A percentile compares a stretch with the other conserved stretches of the same genome.
phyloP scores from a whole-genome alignment of 2,113 vertebrate genomes.

The Pteruthius melanotis region DNA sequence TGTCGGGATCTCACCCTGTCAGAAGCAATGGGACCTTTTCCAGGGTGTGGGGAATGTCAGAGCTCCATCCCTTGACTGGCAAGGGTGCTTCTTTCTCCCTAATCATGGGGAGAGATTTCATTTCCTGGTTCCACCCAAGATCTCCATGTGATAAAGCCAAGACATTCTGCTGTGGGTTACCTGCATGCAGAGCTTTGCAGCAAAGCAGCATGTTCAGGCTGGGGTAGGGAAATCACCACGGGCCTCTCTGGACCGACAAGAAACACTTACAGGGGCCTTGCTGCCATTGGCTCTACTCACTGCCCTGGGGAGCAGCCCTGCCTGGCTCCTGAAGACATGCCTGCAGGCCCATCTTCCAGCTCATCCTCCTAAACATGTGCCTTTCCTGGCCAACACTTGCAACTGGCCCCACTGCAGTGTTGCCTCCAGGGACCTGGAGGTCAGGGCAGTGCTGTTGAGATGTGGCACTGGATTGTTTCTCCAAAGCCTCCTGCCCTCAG shows the following conservation, averaged over 20 bases:
- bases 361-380: background rate
- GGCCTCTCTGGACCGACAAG: background rate
- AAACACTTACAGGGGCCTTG: background rate
- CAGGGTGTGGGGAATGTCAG: background rate
- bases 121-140: conserved; percentile 57
- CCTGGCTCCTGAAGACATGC: background rate
- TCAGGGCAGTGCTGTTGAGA: background rate
- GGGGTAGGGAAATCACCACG: background rate
- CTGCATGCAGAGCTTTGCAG: background rate
- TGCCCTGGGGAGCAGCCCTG: background rate
- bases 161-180: background rate
- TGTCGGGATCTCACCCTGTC: fast-evolving
- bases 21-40: background rate
- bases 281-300: background rate
- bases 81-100: background rate
- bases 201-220: background rate
- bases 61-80: conserved; percentile 14
- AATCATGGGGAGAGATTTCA: background rate
- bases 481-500: background rate
- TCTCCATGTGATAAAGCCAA: conserved; percentile 17
- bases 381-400: background rate
- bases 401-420: background rate
- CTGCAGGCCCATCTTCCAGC: background rate
- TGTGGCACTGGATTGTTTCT: background rate
- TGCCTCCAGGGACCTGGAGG: background rate